These are phyloP conservation scores for Nymphicus hollandicus DNA, from an alignment of 2,113 vertebrate species.

Conservation along the genomic window DNA sequence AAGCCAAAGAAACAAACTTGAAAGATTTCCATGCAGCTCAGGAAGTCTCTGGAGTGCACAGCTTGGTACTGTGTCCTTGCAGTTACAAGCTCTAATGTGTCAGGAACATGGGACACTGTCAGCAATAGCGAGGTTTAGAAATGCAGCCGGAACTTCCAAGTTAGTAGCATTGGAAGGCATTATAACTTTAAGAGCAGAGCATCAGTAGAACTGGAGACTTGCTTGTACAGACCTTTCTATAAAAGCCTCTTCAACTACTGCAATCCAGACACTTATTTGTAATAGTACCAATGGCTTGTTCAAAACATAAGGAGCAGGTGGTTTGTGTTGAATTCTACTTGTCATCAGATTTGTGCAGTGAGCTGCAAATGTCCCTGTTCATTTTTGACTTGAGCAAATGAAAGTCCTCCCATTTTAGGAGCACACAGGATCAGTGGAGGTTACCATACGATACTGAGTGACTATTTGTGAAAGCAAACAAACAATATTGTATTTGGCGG, in stretches of 20 bases:
- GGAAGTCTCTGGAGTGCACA: not conserved
- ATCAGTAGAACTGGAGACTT: not conserved
- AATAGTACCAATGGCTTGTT: not conserved
- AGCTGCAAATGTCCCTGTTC: not conserved
- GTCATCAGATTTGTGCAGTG: not conserved
- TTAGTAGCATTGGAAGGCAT: not conserved
- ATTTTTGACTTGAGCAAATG: not conserved
- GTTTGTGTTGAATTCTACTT: not conserved
- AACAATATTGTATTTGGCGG: rapidly evolving
- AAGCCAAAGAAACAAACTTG: not conserved
- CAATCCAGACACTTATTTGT: no score
- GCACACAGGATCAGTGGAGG: not conserved
- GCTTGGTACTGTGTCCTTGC: not conserved
- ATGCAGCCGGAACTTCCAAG: not conserved
- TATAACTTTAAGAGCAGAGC: not conserved
- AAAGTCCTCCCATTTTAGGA: no score
- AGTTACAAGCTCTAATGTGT: rapidly evolving
- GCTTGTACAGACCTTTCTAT: not conserved
- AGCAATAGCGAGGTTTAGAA: not conserved
- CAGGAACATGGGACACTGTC: rapidly evolving
- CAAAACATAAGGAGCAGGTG: not conserved
- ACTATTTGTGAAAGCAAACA: not conserved
- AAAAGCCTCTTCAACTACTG: not conserved
- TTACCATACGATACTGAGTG: rapidly evolving
- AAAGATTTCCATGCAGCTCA: not conserved